Conservation (phyloP, 1,140 invertebrate species). For the Charaxes varanes region DNA sequence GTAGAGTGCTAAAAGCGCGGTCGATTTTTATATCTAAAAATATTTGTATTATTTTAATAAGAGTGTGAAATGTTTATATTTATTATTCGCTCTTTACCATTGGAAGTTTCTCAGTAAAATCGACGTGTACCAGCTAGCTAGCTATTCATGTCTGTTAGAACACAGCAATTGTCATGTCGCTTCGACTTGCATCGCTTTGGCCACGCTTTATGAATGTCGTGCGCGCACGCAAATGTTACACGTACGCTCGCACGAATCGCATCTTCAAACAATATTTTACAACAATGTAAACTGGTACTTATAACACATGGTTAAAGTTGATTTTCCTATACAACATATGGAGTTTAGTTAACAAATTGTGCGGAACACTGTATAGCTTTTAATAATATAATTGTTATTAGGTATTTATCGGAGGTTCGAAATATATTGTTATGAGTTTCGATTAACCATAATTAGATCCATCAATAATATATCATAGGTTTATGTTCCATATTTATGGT, state of each 20-base stretch:
- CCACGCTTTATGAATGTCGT: conserved; percentile 38
- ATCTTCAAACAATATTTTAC: not conserved
- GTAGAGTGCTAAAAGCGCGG: too few species aligned
- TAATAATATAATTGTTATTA: conserved; percentile 4
- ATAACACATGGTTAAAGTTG: not conserved
- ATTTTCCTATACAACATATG: not conserved
- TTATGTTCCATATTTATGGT: conserved; percentile 2
- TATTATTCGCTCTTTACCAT: too few species aligned
- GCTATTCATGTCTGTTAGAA: conserved; percentile 18
- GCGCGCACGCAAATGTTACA: conserved; percentile 30
- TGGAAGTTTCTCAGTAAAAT: too few species aligned
- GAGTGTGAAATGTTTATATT: too few species aligned
- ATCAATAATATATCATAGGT: not conserved
- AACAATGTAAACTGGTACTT: not conserved
- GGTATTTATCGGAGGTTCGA: conserved; percentile 1
- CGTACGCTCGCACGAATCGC: conserved; percentile 6
- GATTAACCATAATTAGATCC: conserved; percentile 8
- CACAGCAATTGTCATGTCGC: conserved; percentile 34
- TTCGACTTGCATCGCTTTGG: conserved; percentile 22
- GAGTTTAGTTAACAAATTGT: conserved; percentile 1
- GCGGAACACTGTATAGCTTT: conserved; percentile 1
- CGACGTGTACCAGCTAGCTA: not conserved
- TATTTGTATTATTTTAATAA: too few species aligned
- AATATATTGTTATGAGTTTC: conserved; percentile 3
- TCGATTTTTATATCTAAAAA: too few species aligned